Conservation (phyloP, 1,140 invertebrate species). For the Drosophila biarmipes region DNA sequence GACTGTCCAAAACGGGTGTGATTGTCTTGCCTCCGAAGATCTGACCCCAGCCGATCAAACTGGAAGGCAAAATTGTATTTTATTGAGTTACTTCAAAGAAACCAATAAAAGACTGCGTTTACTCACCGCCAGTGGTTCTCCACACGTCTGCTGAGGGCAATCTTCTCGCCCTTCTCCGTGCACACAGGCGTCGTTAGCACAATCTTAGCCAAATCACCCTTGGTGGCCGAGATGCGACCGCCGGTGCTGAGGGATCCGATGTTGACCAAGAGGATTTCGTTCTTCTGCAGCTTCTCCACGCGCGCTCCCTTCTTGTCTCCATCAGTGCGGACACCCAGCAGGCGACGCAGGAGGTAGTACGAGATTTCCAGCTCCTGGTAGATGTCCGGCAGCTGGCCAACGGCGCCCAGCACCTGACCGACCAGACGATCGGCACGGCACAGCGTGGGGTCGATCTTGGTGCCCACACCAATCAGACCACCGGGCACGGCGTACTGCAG, state of each 20-base stretch:
- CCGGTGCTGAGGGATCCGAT: slow-evolving; percentile 99
- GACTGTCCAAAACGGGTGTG: slow-evolving; percentile 74
- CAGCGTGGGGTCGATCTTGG: slow-evolving; percentile 99
- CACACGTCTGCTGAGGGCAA: slow-evolving; percentile 98
- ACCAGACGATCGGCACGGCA: slow-evolving; percentile 99
- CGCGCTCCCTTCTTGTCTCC: slow-evolving; percentile 99
- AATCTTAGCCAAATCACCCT: slow-evolving; percentile 99
- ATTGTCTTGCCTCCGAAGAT: slow-evolving; percentile 93
- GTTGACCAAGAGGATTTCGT: slow-evolving; percentile 97
- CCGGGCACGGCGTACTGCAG: slow-evolving; percentile 99
- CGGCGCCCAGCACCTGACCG: slow-evolving; percentile 98
- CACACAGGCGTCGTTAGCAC: slow-evolving; percentile 98
- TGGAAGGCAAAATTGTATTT: slow-evolving; percentile 84
- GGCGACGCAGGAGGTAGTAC: slow-evolving; percentile 97
- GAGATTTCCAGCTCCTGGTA: slow-evolving; percentile 99
- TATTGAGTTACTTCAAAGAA: not conserved
- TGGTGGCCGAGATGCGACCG: slow-evolving; percentile 97
- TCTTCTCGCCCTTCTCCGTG: slow-evolving; percentile 99
- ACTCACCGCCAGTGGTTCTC: slow-evolving; percentile 99
- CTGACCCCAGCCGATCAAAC: slow-evolving; percentile 98
- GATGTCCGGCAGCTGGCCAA: slow-evolving; percentile 98
- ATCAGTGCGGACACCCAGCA: slow-evolving; percentile 98
- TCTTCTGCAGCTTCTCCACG: slow-evolving; percentile 95
- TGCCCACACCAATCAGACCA: slow-evolving; percentile 99
- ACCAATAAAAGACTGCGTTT: not conserved